Conservation (phyloP, 2,888 invertebrate genomes). For the Buathra laborator region DNA sequence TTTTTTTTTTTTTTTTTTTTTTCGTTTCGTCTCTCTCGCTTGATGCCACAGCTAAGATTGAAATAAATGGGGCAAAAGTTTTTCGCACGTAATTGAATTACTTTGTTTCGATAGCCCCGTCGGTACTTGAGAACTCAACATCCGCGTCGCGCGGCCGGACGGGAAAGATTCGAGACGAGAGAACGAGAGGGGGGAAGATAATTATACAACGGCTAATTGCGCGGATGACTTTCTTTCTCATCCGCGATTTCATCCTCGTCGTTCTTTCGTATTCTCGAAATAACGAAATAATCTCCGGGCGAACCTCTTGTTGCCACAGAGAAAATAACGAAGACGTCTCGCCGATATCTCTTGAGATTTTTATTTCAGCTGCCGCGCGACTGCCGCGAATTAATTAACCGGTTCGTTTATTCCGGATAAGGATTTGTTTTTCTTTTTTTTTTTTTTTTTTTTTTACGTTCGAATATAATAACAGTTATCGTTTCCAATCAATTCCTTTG, state of each 20-base stretch:
- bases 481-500: conserved; percentile 19
- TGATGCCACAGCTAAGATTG: conserved; percentile 65
- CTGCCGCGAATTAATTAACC: conserved; percentile 49
- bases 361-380: conserved; percentile 8
- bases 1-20: conserved; percentile 18
- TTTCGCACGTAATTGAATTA: conserved; percentile 71
- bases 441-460: not conserved
- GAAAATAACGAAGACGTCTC: conserved; percentile 15
- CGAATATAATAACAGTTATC: conserved; percentile 11
- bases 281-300: conserved; percentile 77
- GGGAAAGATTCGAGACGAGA: conserved; percentile 20
- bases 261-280: conserved; percentile 15
- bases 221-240: conserved; percentile 57
- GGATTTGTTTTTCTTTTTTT: not conserved
- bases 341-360: conserved; percentile 29
- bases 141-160: conserved; percentile 5
- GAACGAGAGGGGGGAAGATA: conserved; percentile 70
- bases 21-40: conserved; percentile 4
- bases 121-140: not conserved
- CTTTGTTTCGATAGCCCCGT: conserved; percentile 70
- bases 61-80: conserved; percentile 76
- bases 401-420: conserved; percentile 36
- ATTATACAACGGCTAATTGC: conserved; percentile 80
- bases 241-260: conserved; percentile 40
- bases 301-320: conserved; percentile 39